Percentiles rank a stretch among this genome's conserved stretches.
Conservation (phyloP, 2,113 vertebrate species). For the Bucco capensis region DNA sequence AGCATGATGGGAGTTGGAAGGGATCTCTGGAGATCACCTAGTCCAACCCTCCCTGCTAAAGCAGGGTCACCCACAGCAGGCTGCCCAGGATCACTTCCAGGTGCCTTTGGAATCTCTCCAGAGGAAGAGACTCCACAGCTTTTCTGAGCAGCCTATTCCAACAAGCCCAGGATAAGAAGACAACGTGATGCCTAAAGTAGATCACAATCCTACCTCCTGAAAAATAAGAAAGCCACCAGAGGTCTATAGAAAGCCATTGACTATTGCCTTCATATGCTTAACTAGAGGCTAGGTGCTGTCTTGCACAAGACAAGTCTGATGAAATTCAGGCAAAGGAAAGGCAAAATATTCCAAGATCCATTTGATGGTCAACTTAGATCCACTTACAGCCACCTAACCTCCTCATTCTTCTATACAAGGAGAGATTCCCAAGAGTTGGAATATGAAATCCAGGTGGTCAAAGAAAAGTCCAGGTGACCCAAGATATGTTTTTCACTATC, state of each 20-base stretch:
- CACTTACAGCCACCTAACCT: background rate
- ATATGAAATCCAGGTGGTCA: accelerated
- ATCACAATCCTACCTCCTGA: background rate
- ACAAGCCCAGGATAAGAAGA: background rate
- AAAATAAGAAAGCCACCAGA: background rate
- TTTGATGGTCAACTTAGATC: background rate
- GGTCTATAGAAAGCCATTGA: background rate
- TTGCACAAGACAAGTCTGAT: accelerated
- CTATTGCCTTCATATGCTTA: background rate
- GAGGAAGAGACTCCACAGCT: background rate
- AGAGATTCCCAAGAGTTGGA: accelerated
- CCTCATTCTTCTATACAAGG: accelerated
- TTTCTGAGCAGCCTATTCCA: background rate
- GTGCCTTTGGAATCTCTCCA: background rate
- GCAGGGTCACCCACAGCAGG: background rate
- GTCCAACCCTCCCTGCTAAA: background rate
- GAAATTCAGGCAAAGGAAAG: background rate
- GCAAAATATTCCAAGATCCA: background rate
- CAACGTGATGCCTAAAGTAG: background rate
- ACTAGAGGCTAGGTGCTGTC: background rate
- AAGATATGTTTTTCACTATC: background rate
- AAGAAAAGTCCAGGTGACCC: background rate
- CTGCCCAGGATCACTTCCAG: background rate
- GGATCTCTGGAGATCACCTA: background rate
- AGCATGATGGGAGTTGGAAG: background rate